Base-by-base conservation (phyloP, 2,113 vertebrate species). In the Misgurnus anguillicaudatus region DNA sequence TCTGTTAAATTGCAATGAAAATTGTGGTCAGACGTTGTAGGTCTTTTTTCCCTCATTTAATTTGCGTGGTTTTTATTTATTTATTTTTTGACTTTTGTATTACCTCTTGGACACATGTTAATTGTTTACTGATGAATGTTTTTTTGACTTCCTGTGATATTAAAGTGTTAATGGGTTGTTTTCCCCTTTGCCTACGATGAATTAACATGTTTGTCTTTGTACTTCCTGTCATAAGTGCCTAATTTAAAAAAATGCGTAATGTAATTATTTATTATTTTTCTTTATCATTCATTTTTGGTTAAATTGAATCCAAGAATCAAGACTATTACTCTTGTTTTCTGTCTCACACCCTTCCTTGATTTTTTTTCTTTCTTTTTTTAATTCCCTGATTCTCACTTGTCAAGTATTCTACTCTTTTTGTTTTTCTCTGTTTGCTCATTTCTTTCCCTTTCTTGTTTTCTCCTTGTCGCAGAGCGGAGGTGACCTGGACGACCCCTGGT, bases 401-500 rank as follows among this genome's bases (percentile, higher is more conserved):
- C 62, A 70, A 31, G 57, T 65, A 70, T 9, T 84, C 60, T 82
- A 17, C 82, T 45, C 38, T 58, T 65, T 70, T 24, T 24, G 31
- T 57, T 36, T 42, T 11, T 36, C 13, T 63, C 42, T 24, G 47
- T 79, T 81, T 45, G 75, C 80, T 82, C 68, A 17, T 86, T 75
- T 87, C 69, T 85, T 57, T 82, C 90, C 92, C 90, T 93, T 92
- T 92, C 91, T 90, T 82, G 60, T 78, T 84, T 86, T 82, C 78
- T 78, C 72, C 62, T 58, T 94, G 87, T 88, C 90, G 85, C 94
- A 99, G 98, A 97, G 90, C 88, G 94, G 95, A 92, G 95, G 95
- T 88, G 98, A 99, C 92, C 93, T 98, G 91, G 98, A 99, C 91
- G 97, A 99, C 94, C 95, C 96, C 89, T 99, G 96, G 96, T 99